phyloP scores from a whole-genome alignment of 64 coral and sea anemone species.

The Anthopleura sola region DNA sequence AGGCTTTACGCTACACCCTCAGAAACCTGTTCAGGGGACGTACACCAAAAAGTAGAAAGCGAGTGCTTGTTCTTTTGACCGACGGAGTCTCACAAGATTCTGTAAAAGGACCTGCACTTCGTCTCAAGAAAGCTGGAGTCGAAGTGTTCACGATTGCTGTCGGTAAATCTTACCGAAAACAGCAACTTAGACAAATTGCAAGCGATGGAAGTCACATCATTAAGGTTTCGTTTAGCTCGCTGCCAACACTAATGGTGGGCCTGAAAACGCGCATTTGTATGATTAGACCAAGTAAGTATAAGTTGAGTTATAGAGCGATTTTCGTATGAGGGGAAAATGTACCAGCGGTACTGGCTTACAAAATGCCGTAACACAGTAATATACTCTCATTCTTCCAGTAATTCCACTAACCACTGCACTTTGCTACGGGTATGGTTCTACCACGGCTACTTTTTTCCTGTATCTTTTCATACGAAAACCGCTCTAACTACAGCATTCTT shows the following conservation, averaged over 20 bases:
- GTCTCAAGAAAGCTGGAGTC: slow-evolving; percentile 23
- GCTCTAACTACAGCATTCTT: no score
- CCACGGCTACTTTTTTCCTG: no score
- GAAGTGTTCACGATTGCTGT: slow-evolving; percentile 49
- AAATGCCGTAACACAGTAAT: no score
- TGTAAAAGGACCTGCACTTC: slow-evolving; percentile 22
- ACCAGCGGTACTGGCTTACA: no score
- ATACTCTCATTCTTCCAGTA: no score
- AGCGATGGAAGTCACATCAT: slow-evolving; percentile 46
- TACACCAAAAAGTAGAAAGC: neutral
- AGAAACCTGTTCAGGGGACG: slow-evolving; percentile 34
- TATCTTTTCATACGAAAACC: no score
- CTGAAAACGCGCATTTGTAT: neutral
- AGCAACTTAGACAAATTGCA: slow-evolving; percentile 34
- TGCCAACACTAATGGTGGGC: slow-evolving; percentile 22
- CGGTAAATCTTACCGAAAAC: slow-evolving; percentile 10
- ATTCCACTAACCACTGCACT: no score
- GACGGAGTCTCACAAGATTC: slow-evolving; percentile 58
- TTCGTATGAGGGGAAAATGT: no score
- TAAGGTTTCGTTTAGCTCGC: slow-evolving; percentile 30
- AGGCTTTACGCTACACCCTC: slow-evolving; percentile 22
- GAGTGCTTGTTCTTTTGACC: slow-evolving; percentile 41
- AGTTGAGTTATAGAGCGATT: no score
- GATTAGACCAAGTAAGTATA: slow-evolving; percentile 9
- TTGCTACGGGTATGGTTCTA: no score